Evolutionary conservation across 1,140 invertebrate genomes (phyloP).

Genomic region (Arctopsyche grandis): DNA sequence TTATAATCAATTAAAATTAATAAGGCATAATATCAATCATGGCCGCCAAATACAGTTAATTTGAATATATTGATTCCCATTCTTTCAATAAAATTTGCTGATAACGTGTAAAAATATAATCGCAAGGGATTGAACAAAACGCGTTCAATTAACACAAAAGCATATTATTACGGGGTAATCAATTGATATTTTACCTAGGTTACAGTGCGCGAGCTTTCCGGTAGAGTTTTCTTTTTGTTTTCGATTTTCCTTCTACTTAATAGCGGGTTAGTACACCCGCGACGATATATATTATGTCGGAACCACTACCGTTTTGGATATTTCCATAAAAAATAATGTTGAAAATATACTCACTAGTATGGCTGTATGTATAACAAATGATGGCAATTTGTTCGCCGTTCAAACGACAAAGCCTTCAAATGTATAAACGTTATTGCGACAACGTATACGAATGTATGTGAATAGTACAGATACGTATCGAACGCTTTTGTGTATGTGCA

Average conservation of each 20-base stretch:
- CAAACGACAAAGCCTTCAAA: conserved; percentile 6
- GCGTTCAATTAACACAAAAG: no score
- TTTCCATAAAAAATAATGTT: not conserved
- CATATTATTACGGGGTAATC: no score
- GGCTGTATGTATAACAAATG: not conserved
- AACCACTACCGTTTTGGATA: not conserved
- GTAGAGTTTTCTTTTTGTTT: not conserved
- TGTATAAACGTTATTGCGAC: not conserved
- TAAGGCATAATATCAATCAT: no score
- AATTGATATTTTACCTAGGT: no score
- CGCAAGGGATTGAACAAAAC: no score
- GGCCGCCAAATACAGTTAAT: no score
- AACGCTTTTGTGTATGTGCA: no score
- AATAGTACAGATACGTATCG: not conserved
- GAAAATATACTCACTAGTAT: not conserved
- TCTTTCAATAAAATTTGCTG: no score
- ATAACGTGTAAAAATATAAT: no score
- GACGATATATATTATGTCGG: not conserved
- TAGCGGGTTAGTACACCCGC: not conserved
- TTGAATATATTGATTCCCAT: no score
- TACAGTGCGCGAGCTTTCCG: no score
- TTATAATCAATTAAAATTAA: no score
- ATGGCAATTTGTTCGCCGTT: conserved; percentile 3
- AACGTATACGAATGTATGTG: not conserved
- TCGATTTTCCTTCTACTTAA: not conserved